Percentiles rank a stretch among this genome's conserved stretches.
Evolutionary conservation across 2,797 vertebrate species (phyloP).

Genomic region (Pagetopsis macropterus): DNA sequence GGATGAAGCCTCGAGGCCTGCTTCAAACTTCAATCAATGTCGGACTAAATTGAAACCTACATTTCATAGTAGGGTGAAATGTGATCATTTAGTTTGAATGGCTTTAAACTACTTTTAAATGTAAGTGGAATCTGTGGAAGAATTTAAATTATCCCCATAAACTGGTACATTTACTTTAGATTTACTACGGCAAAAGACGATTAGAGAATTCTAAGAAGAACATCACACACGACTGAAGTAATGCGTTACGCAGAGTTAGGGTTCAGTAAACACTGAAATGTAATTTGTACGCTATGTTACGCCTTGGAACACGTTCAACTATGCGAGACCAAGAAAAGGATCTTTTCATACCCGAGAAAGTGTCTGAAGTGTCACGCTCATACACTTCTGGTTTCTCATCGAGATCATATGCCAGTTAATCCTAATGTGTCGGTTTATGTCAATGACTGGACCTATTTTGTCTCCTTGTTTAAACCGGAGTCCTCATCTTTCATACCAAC

Average conservation of each 20-base stretch:
- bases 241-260: background rate
- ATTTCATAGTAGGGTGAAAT: conserved; percentile 30
- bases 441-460: conserved; percentile 6
- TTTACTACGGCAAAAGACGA: background rate
- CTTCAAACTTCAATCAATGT: conserved; percentile 51
- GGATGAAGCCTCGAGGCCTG: conserved; percentile 37
- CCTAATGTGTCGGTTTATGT: conserved; percentile 25
- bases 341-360: too few species aligned
- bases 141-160: conserved; percentile 16
- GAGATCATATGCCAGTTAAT: conserved; percentile 6
- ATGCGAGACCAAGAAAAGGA: background rate
- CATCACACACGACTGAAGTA: background rate
- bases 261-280: background rate
- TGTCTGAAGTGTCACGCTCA: background rate
- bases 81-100: conserved; percentile 17
- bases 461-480: conserved; percentile 29
- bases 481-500: conserved; percentile 36
- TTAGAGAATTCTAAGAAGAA: background rate
- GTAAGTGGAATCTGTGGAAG: conserved; percentile 33
- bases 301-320: background rate
- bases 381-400: background rate
- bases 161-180: conserved; percentile 7
- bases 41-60: conserved; percentile 42
- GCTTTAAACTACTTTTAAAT: conserved; percentile 17
- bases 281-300: background rate